Evolutionary conservation across 2,797 vertebrate genomes (phyloP), one percentile per base, ranked within the genome.

Genomic region (Buphagus erythrorhynchus): DNA sequence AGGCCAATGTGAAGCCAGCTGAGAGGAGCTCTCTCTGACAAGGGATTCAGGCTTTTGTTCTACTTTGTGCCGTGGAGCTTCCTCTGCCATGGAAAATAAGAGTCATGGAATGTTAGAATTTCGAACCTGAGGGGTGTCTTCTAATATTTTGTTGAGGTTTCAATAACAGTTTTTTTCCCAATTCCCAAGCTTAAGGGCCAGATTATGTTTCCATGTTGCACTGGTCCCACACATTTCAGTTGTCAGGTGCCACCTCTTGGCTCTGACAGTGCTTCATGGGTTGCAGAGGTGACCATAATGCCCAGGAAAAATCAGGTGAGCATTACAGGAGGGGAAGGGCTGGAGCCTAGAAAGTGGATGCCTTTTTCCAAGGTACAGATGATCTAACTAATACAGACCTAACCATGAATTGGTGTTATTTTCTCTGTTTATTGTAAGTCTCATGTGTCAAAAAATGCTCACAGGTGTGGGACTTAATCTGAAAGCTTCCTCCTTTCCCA

Each of bases 181-280:
- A 2, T 43, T 77, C 20, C 5, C 13, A 62, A 16, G 26, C 8
- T 16, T 16, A 40, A 40, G 25, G 13, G 13, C 10, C 29, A 78
- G 43, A 12, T 29, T 66, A 22, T 62, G 16, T 80, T 86, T 46
- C 35, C 49, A 14, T 4, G 3, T 14, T 43, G 61, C 65, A 33
- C 38, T 18, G 46, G 65, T 42, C 10, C 38, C 9, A 2, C 5
- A 22, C 13, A 9, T 4, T 35, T 18, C 3, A 16, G 81, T 15
- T 87, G 52, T 65, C 85, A 94, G 66, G 8, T 91, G 82, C 87
- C 72, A 77, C 57, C 78, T 94, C 33, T 94, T 74, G 72, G 83
- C 71, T 82, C 80, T 73, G 71, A 1, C 5, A 8, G 22, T 4
- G 21, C 35, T 67, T 26, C 16, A 9, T 49, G 16, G 26, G 14